Base-by-base conservation (phyloP, 2,113 vertebrate species). In the Albula goreensis region DNA sequence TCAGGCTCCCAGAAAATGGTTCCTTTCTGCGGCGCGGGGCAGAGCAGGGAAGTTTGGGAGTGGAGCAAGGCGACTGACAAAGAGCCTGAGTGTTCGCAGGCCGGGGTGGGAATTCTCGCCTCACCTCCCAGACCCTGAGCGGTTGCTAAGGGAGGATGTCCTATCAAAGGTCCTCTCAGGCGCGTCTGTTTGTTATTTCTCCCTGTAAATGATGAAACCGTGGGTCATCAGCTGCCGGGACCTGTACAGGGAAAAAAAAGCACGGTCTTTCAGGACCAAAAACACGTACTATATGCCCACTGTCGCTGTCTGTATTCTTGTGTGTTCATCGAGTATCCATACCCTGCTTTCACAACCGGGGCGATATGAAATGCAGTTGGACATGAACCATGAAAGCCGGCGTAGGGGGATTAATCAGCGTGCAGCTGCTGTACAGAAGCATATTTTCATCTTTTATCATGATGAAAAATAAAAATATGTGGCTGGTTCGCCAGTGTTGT, bases 11-110 rank as follows among this genome's bases (percentile, higher is more conserved):
- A 78, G 49, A 89, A 89, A 78, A 80, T 51, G 81, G 52, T 57
- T 60, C n/a, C 85, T 81, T 85, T 85, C 85, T 86, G 50, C 48
- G 17, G 60, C 63, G 7, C 51, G 31, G 51, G 66, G 60, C 85
- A n/a, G 63, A 74, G 11, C 51, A 52, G 50, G 50, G 50, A 49
- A 52, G 15, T 49, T 15, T 49, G n/a, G 85, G 52, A 25, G 50
- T 31, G 50, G 60, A 51, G 6, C n/a, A 25, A 79, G 5, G n/a
- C 6, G 53, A 9, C 57, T 66, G 78, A 86, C 78, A 81, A 41
- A 51, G 60, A 57, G 78, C 79, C 79, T 10, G 63, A 51, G 49
- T 84, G 83, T 84, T 74, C 49, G 50, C 83, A 84, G 79, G 50
- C 83, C 12, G 15, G 63, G 83, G n/a, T 5, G 50, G 82, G 63